Evolutionary conservation across 2,797 vertebrate genomes (phyloP), one percentile per base, ranked within the genome.

Genomic region (Clarias platycephalus): DNA sequence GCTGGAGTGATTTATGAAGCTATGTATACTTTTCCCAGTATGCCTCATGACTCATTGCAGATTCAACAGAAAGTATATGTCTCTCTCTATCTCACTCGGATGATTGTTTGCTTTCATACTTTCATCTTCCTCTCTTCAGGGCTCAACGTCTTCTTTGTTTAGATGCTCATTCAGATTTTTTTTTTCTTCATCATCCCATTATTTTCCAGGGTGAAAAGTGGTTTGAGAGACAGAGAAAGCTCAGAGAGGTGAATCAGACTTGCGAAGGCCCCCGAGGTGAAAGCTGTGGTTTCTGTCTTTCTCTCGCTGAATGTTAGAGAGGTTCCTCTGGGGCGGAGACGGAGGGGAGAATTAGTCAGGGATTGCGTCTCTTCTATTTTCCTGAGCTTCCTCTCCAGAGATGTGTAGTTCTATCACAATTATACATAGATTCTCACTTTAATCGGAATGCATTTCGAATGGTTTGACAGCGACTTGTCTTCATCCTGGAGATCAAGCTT

Each of bases 1-100:
- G n/a, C 58, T 83, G 60, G 26, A 75, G 60, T 75, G 71, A 76
- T 83, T 83, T 76, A 76, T 67, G 71, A 66, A 83, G 82, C 44
- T 66, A 63, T 63, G 66, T 75, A 66, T 64, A 64, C 71, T 66
- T 80, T 76, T 66, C 40, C 60, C 10, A 20, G 57, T 53, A 9
- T 0, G 3, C 1, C 64, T 70, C 66, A 70, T 68, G 80, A 81
- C 80, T 81, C 64, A 80, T 80, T 49, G 40, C 62, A 81, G 80
- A 40, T 57, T 40, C 64, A 81, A 81, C 66, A 70, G 80, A 66
- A 81, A 81, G 80, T 58, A 70, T 34, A 58, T 10, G 13, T 58
- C 28, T 70, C 64, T 57, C 60, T 31, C 49, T 10, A 2, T 58
- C 28, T 70, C 64, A 18, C 60, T 31, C 64, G 57, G 79, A 81